These are phyloP conservation scores for Bovichtus variegatus DNA, from an alignment of 2,797 vertebrate genomes.

Conservation along the genomic window DNA sequence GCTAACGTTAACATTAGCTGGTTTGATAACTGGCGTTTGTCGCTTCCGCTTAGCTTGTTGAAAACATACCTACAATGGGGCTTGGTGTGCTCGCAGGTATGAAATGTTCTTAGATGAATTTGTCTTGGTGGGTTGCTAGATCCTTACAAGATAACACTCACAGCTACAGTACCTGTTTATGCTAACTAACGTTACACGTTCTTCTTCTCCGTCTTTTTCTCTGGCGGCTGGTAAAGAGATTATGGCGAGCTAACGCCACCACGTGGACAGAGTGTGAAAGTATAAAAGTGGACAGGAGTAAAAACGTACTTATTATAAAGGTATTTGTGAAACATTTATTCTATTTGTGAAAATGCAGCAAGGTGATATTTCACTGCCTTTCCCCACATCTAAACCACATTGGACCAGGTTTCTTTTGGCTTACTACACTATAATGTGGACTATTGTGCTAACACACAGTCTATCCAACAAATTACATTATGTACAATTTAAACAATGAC, in stretches of 20 bases:
- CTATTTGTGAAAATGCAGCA: no score
- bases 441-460: neutral
- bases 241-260: constrained; percentile 17
- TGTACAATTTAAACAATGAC: neutral
- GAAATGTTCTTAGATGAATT: constrained; percentile 4
- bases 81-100: constrained; percentile 2
- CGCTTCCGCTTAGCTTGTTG: neutral
- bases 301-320: no score
- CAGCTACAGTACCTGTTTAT: constrained; percentile 48
- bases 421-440: neutral
- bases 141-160: constrained; percentile 1
- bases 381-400: no score
- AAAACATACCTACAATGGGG: constrained; percentile 57
- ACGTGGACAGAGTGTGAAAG: constrained; percentile 20
- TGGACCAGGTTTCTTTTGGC: neutral
- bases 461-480: rapidly evolving
- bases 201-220: constrained; percentile 15
- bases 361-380: no score
- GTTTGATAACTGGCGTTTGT: neutral
- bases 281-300: no score
- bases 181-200: constrained; percentile 35
- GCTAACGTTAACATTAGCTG: constrained; percentile 29
- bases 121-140: constrained; percentile 17
- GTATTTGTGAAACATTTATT: no score
- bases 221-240: rapidly evolving